Evolutionary conservation across 2,113 vertebrate species (phyloP).

Genomic region (Paramormyrops kingsleyae): DNA sequence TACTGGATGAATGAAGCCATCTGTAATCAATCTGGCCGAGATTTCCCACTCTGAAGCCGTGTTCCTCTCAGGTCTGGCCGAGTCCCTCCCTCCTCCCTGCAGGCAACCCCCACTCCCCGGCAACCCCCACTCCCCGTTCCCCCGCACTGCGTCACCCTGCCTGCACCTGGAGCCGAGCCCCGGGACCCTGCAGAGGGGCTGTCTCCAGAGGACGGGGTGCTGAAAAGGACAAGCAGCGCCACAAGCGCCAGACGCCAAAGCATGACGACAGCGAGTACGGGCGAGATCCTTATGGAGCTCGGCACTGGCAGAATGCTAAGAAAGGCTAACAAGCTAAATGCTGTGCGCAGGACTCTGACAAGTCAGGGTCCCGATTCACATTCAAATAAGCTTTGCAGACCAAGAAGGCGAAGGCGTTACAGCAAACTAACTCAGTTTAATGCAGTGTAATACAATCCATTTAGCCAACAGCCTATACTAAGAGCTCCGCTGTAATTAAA

Average conservation of each 20-base stretch:
- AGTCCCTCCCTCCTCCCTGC: neutral
- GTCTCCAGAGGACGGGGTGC: conserved; percentile 47
- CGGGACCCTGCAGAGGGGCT: conserved; percentile 50
- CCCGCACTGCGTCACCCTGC: neutral
- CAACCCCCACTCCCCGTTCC: too few species aligned
- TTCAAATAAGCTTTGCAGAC: neutral
- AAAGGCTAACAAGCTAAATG: neutral
- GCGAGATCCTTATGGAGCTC: neutral
- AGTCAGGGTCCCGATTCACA: neutral
- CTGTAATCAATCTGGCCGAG: neutral
- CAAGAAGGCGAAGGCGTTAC: neutral
- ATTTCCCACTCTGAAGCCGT: neutral
- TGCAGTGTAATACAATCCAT: neutral
- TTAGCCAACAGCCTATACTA: neutral
- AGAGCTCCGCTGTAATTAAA: neutral
- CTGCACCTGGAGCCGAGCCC: neutral
- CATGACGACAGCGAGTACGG: neutral
- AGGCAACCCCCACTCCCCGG: too few species aligned
- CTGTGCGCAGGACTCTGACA: neutral
- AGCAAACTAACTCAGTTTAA: neutral
- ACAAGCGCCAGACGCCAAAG: neutral
- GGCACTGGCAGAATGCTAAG: neutral
- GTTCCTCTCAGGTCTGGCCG: neutral
- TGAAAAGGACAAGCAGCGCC: conserved; percentile 28
- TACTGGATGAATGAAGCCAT: neutral